Base-by-base conservation (phyloP, 2,888 invertebrate genomes). In the Chironomus riparius region DNA sequence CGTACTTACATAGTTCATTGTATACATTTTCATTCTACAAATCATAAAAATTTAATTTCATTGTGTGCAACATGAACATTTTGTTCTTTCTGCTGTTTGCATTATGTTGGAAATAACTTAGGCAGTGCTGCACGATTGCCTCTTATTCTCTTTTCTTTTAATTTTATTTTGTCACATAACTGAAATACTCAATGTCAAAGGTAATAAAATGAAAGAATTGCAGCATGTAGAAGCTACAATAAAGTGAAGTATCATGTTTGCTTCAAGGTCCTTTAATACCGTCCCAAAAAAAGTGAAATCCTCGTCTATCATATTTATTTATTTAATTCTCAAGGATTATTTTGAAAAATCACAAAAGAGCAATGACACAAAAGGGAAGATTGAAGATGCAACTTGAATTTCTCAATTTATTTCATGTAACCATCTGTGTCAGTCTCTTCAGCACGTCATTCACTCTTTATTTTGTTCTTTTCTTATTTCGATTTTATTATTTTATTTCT, bases 321-420 rank as follows among this genome's bases (percentile, higher is more conserved):
- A 18, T 56, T 56, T 56, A 56, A 56, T 56, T 56, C 56, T 18
- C 18, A 56, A 56, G 56, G 56, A 56, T 56, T 56, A 18, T 50
- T 18, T 56, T 56, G 38, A 38, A 38, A 38, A 38, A 38, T 38
- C 15, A 56, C 56, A 65, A 65, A 65, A 24, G 24, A 65, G 65
- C 65, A 65, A 65, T 65, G 65, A 22, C 65, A 65, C 24, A 65
- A 65, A 65, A 65, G 65, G 65, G 65, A 65, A 12, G 21, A n/a
- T 65, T 65, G 10, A 24, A 65, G 21, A 65, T 65, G 65, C 21
- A 65, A 56, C 56, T 56, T 56, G 65, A 65, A 24, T 65, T 56
- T 56, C 56, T 15, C 21, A 24, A 24, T 65, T 56, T 56, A n/a
- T 56, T 18, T 56, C 56, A 15, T 65, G 65, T 24, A 65, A 24